Base-by-base conservation (phyloP, 2,888 invertebrate genomes). In the Archips xylosteana region DNA sequence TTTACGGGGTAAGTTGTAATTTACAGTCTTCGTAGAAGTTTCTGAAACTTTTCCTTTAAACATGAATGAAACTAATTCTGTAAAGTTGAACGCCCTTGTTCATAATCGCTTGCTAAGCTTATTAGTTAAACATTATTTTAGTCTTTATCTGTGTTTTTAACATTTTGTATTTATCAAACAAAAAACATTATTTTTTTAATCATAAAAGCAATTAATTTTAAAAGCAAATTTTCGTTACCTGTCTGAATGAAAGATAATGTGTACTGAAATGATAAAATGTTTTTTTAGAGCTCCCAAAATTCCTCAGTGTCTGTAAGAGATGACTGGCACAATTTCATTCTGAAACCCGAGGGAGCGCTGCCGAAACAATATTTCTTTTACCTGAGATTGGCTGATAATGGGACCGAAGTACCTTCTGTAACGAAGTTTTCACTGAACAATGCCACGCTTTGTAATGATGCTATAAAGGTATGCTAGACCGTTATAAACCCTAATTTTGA, bases 381-480 rank as follows among this genome's bases (percentile, higher is more conserved):
- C 73, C 76, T 89, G 3, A 70, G 42, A 74, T 63, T 82, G 5
- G 77, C 80, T 12, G 75, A 76, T 23, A 86, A 84, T 62, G 78
- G 80, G 5, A 83, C 80, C 69, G 82, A 82, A 69, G 83, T 89
- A 2, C 93, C 93, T 0, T 72, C 76, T 9, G 85, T 93, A 0
- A 79, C 79, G 1, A 78, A 79, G 49, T 83, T 94, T 54, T 75
- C 80, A 32, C 75, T 93, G 23, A 94, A 94, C 76, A 86, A 89
- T 70, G 80, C 86, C 5, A 85, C 82, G n/a, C 80, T 93, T 23
- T 94, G 94, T 66, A 83, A 88, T 78, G 86, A 86, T 2, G 78
- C 75, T 45, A 85, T 91, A 39, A 93, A 91, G 89, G 94, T 92
- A 80, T 78, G 78, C 61, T 54, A 13, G 47, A 15, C 57, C 32